Evolutionary conservation across 2,797 vertebrate species (phyloP).

Genomic region (Kryptolebias ocellatus): DNA sequence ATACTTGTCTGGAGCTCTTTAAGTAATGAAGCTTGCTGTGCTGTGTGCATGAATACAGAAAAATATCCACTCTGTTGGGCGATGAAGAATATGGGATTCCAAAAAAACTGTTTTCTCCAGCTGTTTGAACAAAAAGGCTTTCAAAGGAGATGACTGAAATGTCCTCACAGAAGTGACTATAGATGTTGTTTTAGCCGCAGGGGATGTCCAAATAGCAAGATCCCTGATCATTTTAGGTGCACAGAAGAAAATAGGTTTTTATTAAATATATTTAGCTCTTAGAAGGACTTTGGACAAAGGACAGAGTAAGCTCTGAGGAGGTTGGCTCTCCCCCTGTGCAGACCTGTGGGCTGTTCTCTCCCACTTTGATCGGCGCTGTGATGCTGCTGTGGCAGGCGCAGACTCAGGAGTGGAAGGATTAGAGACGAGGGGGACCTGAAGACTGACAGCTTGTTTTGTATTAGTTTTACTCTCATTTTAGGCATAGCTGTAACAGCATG

Average conservation of each 20-base stretch:
- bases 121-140: slow-evolving; percentile 27
- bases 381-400: slow-evolving; percentile 54
- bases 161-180: slow-evolving; percentile 30
- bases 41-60: slow-evolving; percentile 36
- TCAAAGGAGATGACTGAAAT: slow-evolving; percentile 38
- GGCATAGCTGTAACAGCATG: slow-evolving; percentile 43
- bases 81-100: slow-evolving; percentile 22
- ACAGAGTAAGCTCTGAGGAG: slow-evolving; percentile 70
- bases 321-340: slow-evolving; percentile 64
- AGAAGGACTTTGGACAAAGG: slow-evolving; percentile 77
- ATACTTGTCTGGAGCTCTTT: slow-evolving; percentile 55
- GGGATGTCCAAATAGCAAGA: slow-evolving; percentile 55
- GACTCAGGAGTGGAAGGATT: slow-evolving; percentile 77
- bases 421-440: slow-evolving; percentile 63
- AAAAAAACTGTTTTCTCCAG: slow-evolving; percentile 22
- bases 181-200: slow-evolving; percentile 36
- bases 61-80: slow-evolving; percentile 22
- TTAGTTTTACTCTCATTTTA: slow-evolving; percentile 61
- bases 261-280: slow-evolving; percentile 51
- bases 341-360: slow-evolving; percentile 64
- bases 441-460: slow-evolving; percentile 68
- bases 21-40: slow-evolving; percentile 56
- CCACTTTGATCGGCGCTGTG: slow-evolving; percentile 73
- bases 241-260: slow-evolving; percentile 47
- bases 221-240: slow-evolving; percentile 47